A percentile compares a stretch with the other conserved stretches of the same genome.
Conservation (phyloP, 2,888 invertebrate genomes). For the Callyntrura guangdongensis region DNA sequence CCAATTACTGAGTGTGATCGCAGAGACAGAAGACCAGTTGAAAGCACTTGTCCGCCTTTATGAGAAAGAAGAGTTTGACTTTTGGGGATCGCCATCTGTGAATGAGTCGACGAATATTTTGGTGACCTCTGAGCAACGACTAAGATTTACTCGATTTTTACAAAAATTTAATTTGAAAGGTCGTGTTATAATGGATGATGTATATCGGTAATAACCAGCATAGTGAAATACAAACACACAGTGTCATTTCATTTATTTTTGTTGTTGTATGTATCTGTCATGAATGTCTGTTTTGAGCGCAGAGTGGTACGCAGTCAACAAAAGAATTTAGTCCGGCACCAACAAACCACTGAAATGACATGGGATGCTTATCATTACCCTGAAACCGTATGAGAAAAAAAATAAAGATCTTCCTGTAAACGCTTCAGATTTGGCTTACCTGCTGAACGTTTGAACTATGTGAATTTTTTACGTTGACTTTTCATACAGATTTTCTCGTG, state of each 20-base stretch:
- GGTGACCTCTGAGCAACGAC: constrained; percentile 89
- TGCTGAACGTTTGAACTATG: too few species aligned
- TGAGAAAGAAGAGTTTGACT: constrained; percentile 87
- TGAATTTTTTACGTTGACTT: not conserved
- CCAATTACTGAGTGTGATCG: constrained; percentile 86
- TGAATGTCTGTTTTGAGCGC: not conserved
- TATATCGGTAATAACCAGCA: constrained; percentile 62
- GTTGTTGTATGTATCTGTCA: not conserved
- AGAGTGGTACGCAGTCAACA: constrained; percentile 72
- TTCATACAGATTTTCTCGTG: constrained; percentile 68
- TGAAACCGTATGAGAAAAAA: constrained; percentile 74
- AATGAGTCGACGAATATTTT: constrained; percentile 90
- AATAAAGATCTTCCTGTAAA: too few species aligned
- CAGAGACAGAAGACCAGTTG: constrained; percentile 86
- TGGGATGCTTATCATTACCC: constrained; percentile 79
- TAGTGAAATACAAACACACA: not conserved
- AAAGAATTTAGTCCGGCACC: constrained; percentile 26
- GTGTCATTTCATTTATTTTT: too few species aligned
- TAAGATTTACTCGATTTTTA: constrained; percentile 53
- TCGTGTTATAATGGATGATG: constrained; percentile 75
- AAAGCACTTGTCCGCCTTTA: constrained; percentile 87
- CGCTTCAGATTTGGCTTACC: too few species aligned
- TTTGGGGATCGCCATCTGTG: constrained; percentile 88
- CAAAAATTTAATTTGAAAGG: constrained; percentile 63
- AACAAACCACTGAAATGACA: constrained; percentile 66